Base-by-base conservation (phyloP, 2,888 invertebrate species). In the Lamellibrachia satsuma region DNA sequence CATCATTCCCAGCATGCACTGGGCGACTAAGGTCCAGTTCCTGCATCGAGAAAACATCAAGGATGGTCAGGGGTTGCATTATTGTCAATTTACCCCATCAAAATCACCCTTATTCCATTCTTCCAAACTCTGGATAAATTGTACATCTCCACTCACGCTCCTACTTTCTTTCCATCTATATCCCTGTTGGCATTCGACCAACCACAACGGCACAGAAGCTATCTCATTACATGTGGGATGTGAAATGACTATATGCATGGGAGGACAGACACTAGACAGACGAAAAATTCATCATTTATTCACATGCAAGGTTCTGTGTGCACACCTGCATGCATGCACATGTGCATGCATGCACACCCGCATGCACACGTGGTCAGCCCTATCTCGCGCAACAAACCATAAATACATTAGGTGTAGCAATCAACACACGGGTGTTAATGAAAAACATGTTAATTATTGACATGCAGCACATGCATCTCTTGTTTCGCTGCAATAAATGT, bases 1-100 rank as follows among this genome's bases (percentile, higher is more conserved):
- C 75, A n/a, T 75, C 75, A 75, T 75, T 75, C 75, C 75, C 75
- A 75, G 75, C 75, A 75, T 75, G 75, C 75, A 75, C 22, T 75
- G 75, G 75, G 22, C 75, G 22, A 75, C 75, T 22, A 11, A 75
- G 6, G 75, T 75, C 75, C 75, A 3, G 75, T 75, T 75, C 75
- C 75, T 75, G 75, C 75, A 75, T 11, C 75, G 75, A 75, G 6
- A 55, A 75, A 11, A 75, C n/a, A 6, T 75, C n/a, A 75, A 3
- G 39, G 39, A 39, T 39, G 39, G 75, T 75, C 75, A 75, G 6
- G 15, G n/a, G n/a, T 22, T 6, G 75, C 15, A 15, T 75, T 22
- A 75, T 15, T 75, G 22, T 75, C 75, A 75, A 75, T 75, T 75
- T 75, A 75, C 75, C 75, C 22, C 75, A 22, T 22, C 75, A 75